Evolutionary conservation across 2,888 invertebrate genomes (phyloP).

Genomic region (Sacculina carcini): DNA sequence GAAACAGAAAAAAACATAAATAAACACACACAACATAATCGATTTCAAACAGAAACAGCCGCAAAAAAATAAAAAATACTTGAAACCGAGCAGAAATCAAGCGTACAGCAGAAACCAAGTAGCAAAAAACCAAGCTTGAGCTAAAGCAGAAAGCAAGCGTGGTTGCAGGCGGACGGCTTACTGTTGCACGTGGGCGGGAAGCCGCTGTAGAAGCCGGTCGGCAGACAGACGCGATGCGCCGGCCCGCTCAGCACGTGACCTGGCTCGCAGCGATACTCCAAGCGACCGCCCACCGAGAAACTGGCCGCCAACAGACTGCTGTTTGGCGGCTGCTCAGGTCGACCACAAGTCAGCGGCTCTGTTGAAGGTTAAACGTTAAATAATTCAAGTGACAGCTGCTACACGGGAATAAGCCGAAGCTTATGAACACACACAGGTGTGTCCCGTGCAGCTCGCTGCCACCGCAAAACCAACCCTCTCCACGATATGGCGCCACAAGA

Average conservation of each 20-base stretch:
- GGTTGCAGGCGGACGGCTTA: slow-evolving; percentile 25
- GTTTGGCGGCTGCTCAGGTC: slow-evolving; percentile 76
- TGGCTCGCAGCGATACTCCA: slow-evolving; percentile 58
- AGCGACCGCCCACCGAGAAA: slow-evolving; percentile 51
- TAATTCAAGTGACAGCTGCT: too few species aligned
- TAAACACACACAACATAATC: too few species aligned
- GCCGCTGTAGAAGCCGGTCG: slow-evolving; percentile 77
- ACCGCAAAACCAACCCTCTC: too few species aligned
- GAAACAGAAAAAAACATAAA: too few species aligned
- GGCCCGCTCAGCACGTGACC: slow-evolving; percentile 71
- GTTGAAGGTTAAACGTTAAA: too few species aligned
- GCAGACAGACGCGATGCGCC: slow-evolving; percentile 49
- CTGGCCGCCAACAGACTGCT: slow-evolving; percentile 54
- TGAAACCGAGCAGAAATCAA: neutral
- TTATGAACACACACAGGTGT: too few species aligned
- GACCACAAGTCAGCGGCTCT: slow-evolving; percentile 72
- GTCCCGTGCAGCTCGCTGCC: too few species aligned
- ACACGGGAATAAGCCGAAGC: too few species aligned
- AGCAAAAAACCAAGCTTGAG: too few species aligned
- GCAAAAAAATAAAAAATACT: neutral
- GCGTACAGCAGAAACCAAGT: neutral
- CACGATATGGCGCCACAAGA: too few species aligned
- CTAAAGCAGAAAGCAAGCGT: too few species aligned
- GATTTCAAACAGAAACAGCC: too few species aligned
- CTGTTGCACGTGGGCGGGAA: slow-evolving; percentile 80